A percentile compares a stretch with the other conserved stretches of the same genome.
phyloP scores from a whole-genome alignment of 2,797 vertebrate species.

The Dallia pectoralis region DNA sequence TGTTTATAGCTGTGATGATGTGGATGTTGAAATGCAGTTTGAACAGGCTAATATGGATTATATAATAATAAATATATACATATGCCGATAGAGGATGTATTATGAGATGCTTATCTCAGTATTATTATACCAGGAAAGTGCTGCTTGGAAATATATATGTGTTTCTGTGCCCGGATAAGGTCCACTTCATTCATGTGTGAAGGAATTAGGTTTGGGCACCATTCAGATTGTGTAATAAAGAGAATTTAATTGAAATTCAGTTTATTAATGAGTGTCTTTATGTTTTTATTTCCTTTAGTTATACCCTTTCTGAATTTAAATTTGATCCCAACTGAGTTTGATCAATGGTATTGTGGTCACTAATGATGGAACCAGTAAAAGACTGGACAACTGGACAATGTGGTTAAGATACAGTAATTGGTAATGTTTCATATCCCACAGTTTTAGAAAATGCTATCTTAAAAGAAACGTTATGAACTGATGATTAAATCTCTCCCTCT shows the following conservation, averaged over 20 bases:
- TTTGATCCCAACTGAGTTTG: background rate
- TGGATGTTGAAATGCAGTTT: background rate
- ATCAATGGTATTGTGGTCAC: background rate
- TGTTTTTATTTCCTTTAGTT: background rate
- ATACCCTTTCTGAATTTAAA: constrained; percentile 17
- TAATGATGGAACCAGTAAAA: background rate
- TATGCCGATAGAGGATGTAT: constrained; percentile 7
- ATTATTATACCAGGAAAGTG: background rate
- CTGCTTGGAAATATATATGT: background rate
- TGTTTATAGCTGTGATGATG: constrained; percentile 13
- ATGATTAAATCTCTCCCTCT: background rate
- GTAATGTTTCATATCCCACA: background rate
- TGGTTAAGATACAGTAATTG: background rate
- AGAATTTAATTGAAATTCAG: background rate
- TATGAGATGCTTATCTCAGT: constrained; percentile 13
- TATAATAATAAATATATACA: too few species aligned
- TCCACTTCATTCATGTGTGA: background rate
- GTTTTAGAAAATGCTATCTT: background rate
- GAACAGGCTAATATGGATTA: background rate
- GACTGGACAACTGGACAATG: background rate
- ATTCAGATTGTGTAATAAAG: background rate
- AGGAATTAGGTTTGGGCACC: background rate
- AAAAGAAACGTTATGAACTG: background rate
- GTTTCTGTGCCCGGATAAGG: background rate
- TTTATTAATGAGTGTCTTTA: background rate